A percentile compares a stretch with the other conserved stretches of the same genome.
These are phyloP conservation scores for Paradisaea rubra DNA, from an alignment of 2,113 vertebrate species.

Conservation along the genomic window DNA sequence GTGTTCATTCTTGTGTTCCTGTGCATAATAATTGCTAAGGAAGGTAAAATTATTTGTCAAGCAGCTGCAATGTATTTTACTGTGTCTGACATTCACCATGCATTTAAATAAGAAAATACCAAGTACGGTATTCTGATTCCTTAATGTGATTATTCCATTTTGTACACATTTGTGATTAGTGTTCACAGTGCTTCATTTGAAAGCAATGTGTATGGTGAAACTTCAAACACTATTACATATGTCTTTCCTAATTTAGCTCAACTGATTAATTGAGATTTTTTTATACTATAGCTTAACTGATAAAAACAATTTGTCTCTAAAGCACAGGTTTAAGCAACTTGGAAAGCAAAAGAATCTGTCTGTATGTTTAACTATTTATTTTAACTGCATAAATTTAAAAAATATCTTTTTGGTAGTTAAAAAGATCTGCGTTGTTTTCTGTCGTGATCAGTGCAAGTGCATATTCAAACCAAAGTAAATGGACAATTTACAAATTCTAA, in stretches of 20 bases:
- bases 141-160: not conserved
- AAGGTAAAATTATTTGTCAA: not conserved
- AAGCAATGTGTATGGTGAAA: not conserved
- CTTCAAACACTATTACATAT: not conserved
- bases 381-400: not conserved
- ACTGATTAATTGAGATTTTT: not conserved
- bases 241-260: not conserved
- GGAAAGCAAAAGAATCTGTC: not conserved
- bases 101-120: constrained; percentile 2
- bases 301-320: not conserved
- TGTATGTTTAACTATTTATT: not conserved
- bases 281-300: not conserved
- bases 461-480: not conserved
- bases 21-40: not conserved
- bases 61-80: not conserved
- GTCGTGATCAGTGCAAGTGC: fast-evolving
- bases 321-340: not conserved
- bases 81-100: not conserved
- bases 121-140: not conserved
- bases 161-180: constrained; percentile 1
- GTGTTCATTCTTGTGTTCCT: constrained; percentile 49
- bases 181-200: not conserved
- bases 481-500: not conserved
- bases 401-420: not conserved
- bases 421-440: not conserved